Evolutionary conservation across 2,888 invertebrate species (phyloP), one percentile per base, ranked within the genome.

Genomic region (Papilio elwesi): DNA sequence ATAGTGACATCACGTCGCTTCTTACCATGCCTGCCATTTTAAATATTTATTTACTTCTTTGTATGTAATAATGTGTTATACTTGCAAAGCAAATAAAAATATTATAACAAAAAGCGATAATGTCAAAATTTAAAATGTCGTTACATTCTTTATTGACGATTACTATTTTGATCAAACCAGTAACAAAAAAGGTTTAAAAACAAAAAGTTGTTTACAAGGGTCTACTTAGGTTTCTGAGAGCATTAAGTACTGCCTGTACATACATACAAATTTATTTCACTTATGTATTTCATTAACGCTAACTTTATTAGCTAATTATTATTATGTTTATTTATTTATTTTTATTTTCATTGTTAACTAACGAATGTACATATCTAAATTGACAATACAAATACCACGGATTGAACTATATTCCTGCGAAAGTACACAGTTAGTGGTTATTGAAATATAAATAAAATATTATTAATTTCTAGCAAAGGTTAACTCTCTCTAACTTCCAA

Each of bases 1-100:
- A 97, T 79, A 97, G 93, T 51, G 96, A 95, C 98, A 98, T 98
- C 80, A 95, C 94, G 84, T 97, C 97, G 86, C 97, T 97, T 70
- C 98, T 95, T 82, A 97, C 96, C 95, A 98, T 95, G 69, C 77
- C 83, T 26, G 88, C 87, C 90, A 91, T 90, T 74, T 74, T 80
- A n/a, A 49, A 67, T 51, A 38, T 36, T 16, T 52, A 53, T 52
- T 66, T 47, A 65, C 52, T 48, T 16, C 4, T 8, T 16, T 52
- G 16, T 62, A 26, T 69, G 36, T 16, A 52, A 26, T 16, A 38
- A 69, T 43, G 6, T n/a, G 43, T 43, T 62, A 15, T 36, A 38
- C 36, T 12, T 38, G n/a, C 59, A 38, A 26, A 26, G 43, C 43
- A 43, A 62, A 62, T 62, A 9, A 43, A 43, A 36, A 57, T 49